Evolutionary conservation across 2,113 vertebrate species (phyloP).

Genomic region (Zingel zingel): DNA sequence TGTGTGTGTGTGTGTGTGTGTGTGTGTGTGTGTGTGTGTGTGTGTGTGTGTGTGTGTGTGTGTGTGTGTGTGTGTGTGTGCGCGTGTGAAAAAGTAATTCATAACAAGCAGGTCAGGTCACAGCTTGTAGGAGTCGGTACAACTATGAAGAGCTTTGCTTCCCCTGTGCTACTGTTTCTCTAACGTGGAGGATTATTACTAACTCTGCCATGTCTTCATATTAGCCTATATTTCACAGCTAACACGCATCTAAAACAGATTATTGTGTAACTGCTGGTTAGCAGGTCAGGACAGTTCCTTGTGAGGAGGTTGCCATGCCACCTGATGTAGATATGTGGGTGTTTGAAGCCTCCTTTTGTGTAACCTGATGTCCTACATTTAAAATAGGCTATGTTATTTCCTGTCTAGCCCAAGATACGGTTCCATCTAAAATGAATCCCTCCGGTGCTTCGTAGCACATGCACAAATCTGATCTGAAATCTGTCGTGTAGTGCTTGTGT

Average conservation of each 20-base stretch:
- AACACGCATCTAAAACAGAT: constrained; percentile 46
- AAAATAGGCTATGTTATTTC: constrained; percentile 63
- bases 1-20: background rate
- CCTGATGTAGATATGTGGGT: constrained; percentile 62
- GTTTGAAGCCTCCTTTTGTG: constrained; percentile 53
- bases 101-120: constrained; percentile 25
- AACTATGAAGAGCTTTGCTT: constrained; percentile 12
- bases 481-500: constrained; percentile 1
- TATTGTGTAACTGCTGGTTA: constrained; percentile 62
- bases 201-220: constrained; percentile 47
- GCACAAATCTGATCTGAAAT: constrained; percentile 18
- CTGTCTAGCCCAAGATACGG: constrained; percentile 31
- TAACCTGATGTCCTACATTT: constrained; percentile 73
- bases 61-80: background rate
- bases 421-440: constrained; percentile 53
- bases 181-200: constrained; percentile 55
- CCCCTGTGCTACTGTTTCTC: constrained; percentile 18
- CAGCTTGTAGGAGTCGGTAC: background rate
- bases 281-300: constrained; percentile 65
- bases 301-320: constrained; percentile 71
- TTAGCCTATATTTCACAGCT: constrained; percentile 56
- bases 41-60: background rate
- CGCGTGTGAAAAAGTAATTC: constrained; percentile 17
- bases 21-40: too few relatives aligned
- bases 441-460: constrained; percentile 51